phyloP scores from a whole-genome alignment of 2,113 vertebrate species.

The Chaetodon trifascialis region DNA sequence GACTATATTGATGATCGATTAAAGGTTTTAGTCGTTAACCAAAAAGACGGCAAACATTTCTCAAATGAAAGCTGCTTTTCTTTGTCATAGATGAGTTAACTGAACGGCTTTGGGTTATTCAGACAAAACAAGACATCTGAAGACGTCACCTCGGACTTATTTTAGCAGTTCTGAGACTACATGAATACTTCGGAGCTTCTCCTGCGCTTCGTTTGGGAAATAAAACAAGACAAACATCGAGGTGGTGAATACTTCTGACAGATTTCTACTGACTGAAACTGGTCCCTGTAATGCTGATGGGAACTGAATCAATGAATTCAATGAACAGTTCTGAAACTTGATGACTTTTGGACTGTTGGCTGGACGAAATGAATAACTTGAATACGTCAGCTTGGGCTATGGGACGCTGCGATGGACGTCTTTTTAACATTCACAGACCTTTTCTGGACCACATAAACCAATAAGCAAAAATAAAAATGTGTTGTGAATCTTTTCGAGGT shows the following conservation, averaged over 20 bases:
- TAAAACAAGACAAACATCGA: background rate
- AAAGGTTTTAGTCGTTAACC: background rate
- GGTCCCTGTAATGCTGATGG: no score
- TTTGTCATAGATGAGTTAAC: background rate
- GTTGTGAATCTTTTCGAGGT: background rate
- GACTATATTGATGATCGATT: background rate
- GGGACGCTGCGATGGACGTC: background rate
- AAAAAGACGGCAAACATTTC: background rate
- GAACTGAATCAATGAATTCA: no score
- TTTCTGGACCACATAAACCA: background rate
- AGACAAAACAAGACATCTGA: no score
- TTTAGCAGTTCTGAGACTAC: no score
- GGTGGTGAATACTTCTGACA: no score
- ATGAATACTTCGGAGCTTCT: background rate
- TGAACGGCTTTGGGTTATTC: no score
- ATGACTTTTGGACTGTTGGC: background rate
- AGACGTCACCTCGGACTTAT: no score
- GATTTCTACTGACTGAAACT: no score
- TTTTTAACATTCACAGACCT: background rate
- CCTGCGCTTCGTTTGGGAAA: background rate
- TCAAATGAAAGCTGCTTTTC: background rate
- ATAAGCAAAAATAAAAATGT: background rate
- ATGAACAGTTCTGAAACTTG: no score
- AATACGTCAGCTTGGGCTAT: background rate
- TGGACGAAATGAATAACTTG: background rate